These are phyloP conservation scores for Tenrec ecaudatus DNA, from an alignment of 2,113 vertebrate species.

Conservation along the genomic window DNA sequence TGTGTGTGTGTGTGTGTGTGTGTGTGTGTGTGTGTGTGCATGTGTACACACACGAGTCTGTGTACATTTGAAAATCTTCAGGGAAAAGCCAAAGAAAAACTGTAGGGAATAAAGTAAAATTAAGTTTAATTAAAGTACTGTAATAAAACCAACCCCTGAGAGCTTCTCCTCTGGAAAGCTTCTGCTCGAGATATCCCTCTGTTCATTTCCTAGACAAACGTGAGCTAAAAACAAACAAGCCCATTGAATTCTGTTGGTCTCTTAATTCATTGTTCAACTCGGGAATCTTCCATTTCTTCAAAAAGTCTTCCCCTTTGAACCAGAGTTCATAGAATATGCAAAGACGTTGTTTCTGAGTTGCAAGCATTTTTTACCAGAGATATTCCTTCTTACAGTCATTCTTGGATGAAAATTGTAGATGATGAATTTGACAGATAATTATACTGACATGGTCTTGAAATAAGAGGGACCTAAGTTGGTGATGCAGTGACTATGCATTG, in stretches of 20 bases:
- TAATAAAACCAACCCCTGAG: conserved; percentile 19
- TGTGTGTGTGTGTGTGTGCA: background rate
- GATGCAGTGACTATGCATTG: no score
- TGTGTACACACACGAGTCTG: background rate
- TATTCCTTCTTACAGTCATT: background rate
- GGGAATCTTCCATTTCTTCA: background rate
- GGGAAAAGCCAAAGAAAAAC: background rate
- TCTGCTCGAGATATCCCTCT: background rate
- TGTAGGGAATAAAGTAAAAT: conserved; percentile 3
- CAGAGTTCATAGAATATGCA: background rate
- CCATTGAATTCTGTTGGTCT: background rate
- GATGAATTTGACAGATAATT: background rate
- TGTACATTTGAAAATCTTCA: background rate
- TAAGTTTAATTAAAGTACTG: conserved; percentile 43
- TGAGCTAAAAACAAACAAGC: background rate
- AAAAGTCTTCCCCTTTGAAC: background rate
- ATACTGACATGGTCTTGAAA: conserved; percentile 11
- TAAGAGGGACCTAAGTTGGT: background rate
- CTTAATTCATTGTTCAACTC: conserved; percentile 4
- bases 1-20: background rate
- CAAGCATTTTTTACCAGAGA: background rate
- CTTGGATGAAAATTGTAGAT: background rate
- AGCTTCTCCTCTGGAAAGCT: background rate
- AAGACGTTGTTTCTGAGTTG: background rate
- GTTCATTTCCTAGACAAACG: conserved; percentile 21